phyloP scores from a whole-genome alignment of 2,888 invertebrate genomes.

The Epirrita christyi region DNA sequence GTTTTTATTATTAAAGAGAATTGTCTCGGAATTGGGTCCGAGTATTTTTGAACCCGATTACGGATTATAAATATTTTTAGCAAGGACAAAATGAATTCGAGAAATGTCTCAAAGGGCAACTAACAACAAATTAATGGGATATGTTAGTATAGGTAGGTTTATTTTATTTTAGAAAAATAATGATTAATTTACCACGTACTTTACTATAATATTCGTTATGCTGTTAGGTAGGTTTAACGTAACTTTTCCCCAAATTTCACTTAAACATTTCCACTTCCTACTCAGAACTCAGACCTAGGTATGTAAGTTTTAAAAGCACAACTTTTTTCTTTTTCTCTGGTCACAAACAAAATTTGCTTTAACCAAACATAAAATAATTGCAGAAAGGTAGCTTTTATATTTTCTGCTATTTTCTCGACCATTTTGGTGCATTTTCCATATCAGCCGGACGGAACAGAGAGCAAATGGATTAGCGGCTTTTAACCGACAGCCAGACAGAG shows the following conservation, averaged over 20 bases:
- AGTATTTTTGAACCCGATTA: not conserved
- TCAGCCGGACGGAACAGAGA: constrained; percentile 49
- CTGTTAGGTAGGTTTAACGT: too few relatives aligned
- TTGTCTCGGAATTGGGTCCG: not conserved
- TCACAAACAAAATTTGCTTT: not conserved
- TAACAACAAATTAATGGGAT: too few relatives aligned
- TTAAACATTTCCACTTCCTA: too few relatives aligned
- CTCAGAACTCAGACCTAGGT: too few relatives aligned
- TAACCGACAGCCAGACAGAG: constrained; percentile 50
- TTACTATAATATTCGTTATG: too few relatives aligned
- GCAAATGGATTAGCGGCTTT: constrained; percentile 76
- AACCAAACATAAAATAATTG: constrained; percentile 44
- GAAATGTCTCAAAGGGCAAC: constrained; percentile 4
- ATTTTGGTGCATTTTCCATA: constrained; percentile 57
- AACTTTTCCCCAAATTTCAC: too few relatives aligned
- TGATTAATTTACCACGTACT: too few relatives aligned
- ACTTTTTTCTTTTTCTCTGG: too few relatives aligned
- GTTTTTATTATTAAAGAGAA: constrained; percentile 8
- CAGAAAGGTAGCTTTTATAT: constrained; percentile 45
- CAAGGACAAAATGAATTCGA: not conserved
- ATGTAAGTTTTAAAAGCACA: too few relatives aligned
- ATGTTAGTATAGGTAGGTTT: too few relatives aligned
- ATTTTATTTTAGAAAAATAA: too few relatives aligned
- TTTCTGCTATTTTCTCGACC: constrained; percentile 37
- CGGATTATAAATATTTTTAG: too few relatives aligned